Evolutionary conservation across 1,140 invertebrate genomes (phyloP), one percentile per base, ranked within the genome.

Genomic region (Drosophila sechellia): DNA sequence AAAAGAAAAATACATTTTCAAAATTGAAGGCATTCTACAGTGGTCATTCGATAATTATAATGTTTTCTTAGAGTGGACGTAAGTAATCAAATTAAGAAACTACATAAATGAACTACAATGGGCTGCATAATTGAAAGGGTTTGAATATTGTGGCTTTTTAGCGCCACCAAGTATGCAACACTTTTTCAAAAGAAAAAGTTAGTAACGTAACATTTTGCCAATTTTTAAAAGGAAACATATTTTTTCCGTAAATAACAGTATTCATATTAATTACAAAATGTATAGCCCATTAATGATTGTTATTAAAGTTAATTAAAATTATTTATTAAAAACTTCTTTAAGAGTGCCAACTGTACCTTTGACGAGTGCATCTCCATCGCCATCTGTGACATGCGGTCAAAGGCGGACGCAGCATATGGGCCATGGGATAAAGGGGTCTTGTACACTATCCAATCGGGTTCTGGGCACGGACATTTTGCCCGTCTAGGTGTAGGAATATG

Each of bases 391-490:
- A 37, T 75, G 50, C 31, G 55, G 61, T 75, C 42, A 40, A 66
- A 22, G 34, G 42, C 12, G 20, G 27, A 15, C 22, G 25, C 22
- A 39, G 60, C 73, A 77, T 77, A 63, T 77, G 76, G 57, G 53
- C 27, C 13, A 31, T 61, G 53, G 53, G 15, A n/a, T 35, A 35
- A 31, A 31, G 31, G 49, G 49, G 31, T 15, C 20, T 12, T 20
- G 31, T 35, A 3, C 15, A 34, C 11, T 39, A 4, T n/a, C 27
- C 39, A n/a, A 35, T 50, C 35, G 17, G 27, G 6, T 50, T 39
- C 57, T 76, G 83, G 78, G 57, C 63, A 68, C 75, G 49, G 83
- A 89, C 84, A 87, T 87, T 87, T 87, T 83, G 75, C 46, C 46
- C 69, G 49, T 65, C 74, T 68, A 70, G 83, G 54, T 40, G 11